Evolutionary conservation across 2,113 vertebrate genomes (phyloP), one percentile per base, ranked within the genome.

Genomic region (Notarius lentiginosus): DNA sequence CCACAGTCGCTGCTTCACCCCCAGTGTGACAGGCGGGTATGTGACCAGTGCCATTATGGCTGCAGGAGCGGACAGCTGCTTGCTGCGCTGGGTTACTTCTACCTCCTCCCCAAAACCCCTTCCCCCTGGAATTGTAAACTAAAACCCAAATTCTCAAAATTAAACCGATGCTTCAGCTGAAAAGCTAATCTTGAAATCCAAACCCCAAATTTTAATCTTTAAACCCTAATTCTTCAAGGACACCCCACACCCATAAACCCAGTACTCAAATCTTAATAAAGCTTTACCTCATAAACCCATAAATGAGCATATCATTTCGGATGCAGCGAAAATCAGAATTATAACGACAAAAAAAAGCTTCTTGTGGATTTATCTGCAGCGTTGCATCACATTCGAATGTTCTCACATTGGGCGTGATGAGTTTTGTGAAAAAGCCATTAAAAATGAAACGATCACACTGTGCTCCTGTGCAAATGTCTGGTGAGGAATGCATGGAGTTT

Each of bases 371-470:
- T 60, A 55, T 79, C 24, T 55, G 49, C 76, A 15, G 53, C 53
- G 18, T n/a, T 30, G 49, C 22, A 30, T 83, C 24, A 12, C 27
- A 5, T 34, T 58, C 72, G 51, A 55, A 56, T 51, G 17, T 34
- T 47, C 24, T 51, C 18, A 3, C 53, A 10, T 7, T 8, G 27
- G 51, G 18, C 30, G 4, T 41, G 66, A 72, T 73, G 83, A 58
- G 66, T 58, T 73, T 84, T 79, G 65, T 51, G 18, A 47, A 73
- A 73, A 49, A 3, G 53, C 17, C 20, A 58, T 73, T 73, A 83
- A 83, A 82, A 83, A 83, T 56, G 63, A 72, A 83, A 83, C 63
- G 56, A 27, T 73, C 20, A 30, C 68, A 34, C 22, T 72, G 83
- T 7, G 53, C 53, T 41, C 53, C 53, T 47, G 17, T 56, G 65